phyloP scores from a whole-genome alignment of 2,797 vertebrate species.

The Dendrocincla fuliginosa region DNA sequence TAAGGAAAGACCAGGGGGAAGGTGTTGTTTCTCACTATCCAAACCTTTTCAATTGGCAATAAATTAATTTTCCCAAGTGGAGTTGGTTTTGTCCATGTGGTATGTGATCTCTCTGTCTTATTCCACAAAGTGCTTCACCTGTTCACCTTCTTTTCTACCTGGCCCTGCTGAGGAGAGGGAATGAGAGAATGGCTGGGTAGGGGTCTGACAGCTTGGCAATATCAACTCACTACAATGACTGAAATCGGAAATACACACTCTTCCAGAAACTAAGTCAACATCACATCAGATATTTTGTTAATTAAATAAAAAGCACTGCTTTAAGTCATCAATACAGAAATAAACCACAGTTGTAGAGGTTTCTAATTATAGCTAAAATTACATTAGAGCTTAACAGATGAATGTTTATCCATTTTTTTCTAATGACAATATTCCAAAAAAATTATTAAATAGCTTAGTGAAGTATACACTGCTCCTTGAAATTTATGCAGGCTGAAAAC shows the following conservation, averaged over 20 bases:
- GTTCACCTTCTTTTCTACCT: neutral
- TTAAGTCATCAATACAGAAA: neutral
- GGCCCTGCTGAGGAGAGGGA: neutral
- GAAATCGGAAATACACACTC: neutral
- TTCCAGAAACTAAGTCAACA: neutral
- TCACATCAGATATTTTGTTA: neutral
- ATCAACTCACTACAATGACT: neutral
- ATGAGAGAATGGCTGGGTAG: neutral
- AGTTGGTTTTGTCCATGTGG: neutral
- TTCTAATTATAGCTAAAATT: neutral
- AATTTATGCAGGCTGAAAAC: neutral
- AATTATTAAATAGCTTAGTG: neutral
- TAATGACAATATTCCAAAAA: neutral
- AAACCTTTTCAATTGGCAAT: neutral
- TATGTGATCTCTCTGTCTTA: neutral
- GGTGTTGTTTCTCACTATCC: neutral
- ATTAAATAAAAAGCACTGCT: neutral
- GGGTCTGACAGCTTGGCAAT: neutral
- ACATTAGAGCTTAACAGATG: neutral
- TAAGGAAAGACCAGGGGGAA: neutral
- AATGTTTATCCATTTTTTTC: neutral
- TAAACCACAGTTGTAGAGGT: neutral
- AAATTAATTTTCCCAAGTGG: neutral
- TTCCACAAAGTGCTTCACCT: neutral
- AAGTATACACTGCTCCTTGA: neutral